Evolutionary conservation across 2,888 invertebrate genomes (phyloP).

Genomic region (Copidosoma aretas): DNA sequence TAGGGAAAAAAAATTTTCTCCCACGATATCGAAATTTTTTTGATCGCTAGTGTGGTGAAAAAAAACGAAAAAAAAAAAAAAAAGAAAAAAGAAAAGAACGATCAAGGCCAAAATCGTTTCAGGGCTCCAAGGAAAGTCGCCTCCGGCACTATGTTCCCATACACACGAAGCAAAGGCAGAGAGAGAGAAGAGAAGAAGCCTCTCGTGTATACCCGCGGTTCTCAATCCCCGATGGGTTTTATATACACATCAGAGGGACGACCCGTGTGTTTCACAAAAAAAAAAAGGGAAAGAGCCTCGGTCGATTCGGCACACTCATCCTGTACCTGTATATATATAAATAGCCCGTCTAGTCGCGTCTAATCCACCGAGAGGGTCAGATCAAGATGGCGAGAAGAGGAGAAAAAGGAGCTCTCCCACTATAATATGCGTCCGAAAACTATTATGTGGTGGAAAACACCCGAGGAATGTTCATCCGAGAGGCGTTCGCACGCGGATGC

Average conservation of each 20-base stretch:
- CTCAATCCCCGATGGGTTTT: constrained; percentile 14
- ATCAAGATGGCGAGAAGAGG: constrained; percentile 52
- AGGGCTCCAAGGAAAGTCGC: neutral
- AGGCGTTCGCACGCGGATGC: too few relatives aligned
- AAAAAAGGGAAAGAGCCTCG: constrained; percentile 1
- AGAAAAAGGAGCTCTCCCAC: too few relatives aligned
- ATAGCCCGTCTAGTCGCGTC: constrained; percentile 4
- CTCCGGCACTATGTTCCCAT: too few relatives aligned
- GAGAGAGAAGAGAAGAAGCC: constrained; percentile 5
- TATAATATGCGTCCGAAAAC: too few relatives aligned
- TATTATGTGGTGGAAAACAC: too few relatives aligned
- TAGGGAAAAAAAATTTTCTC: too few relatives aligned
- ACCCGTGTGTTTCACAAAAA: too few relatives aligned
- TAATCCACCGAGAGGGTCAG: constrained; percentile 28
- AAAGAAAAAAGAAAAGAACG: constrained; percentile 5
- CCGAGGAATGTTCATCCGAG: too few relatives aligned
- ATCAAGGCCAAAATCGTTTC: constrained; percentile 33
- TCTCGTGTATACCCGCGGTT: constrained; percentile 20
- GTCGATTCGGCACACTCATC: constrained; percentile 36
- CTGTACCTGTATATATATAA: neutral
- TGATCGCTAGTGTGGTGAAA: too few relatives aligned
- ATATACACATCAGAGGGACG: neutral
- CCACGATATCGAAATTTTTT: too few relatives aligned
- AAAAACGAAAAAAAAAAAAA: neutral
- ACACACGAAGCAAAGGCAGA: neutral